Conservation (phyloP, 2,797 vertebrate genomes). For the Decapterus maruadsi region DNA sequence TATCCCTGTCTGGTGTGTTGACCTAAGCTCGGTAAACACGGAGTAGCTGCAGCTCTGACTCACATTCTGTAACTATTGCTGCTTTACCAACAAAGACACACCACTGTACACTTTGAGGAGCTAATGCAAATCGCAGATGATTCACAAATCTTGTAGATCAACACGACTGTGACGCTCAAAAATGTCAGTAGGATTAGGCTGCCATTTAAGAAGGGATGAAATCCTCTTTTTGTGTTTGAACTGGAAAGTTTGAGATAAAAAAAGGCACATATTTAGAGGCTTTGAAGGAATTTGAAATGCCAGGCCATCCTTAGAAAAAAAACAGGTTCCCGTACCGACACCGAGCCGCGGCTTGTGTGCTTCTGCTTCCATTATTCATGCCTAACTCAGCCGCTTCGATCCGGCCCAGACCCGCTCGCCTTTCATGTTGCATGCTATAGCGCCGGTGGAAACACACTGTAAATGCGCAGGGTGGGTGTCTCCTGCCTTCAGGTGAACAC, state of each 20-base stretch:
- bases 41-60: slow-evolving; percentile 54
- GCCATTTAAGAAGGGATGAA: slow-evolving; percentile 20
- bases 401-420: slow-evolving; percentile 62
- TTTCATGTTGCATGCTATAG: slow-evolving; percentile 65
- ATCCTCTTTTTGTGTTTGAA: slow-evolving; percentile 8
- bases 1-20: slow-evolving; percentile 67
- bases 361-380: slow-evolving; percentile 76
- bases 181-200: slow-evolving; percentile 42
- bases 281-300: slow-evolving; percentile 44
- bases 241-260: slow-evolving; percentile 14
- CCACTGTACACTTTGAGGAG: slow-evolving; percentile 41
- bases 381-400: slow-evolving; percentile 63
- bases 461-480: slow-evolving; percentile 13
- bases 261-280: slow-evolving; percentile 1
- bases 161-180: slow-evolving; percentile 34
- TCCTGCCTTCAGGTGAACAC: slow-evolving; percentile 30
- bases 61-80: slow-evolving; percentile 47
- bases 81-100: slow-evolving; percentile 61
- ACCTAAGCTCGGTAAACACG: slow-evolving; percentile 68
- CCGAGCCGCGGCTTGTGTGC: slow-evolving; percentile 41
- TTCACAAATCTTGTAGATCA: slow-evolving; percentile 31
- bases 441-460: slow-evolving; percentile 33
- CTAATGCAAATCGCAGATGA: slow-evolving; percentile 53
- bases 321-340: slow-evolving; percentile 17
- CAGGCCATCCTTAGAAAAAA: slow-evolving; percentile 11